These are phyloP conservation scores for Propithecus coquereli DNA, from an alignment of 2,113 vertebrate species.

Conservation along the genomic window DNA sequence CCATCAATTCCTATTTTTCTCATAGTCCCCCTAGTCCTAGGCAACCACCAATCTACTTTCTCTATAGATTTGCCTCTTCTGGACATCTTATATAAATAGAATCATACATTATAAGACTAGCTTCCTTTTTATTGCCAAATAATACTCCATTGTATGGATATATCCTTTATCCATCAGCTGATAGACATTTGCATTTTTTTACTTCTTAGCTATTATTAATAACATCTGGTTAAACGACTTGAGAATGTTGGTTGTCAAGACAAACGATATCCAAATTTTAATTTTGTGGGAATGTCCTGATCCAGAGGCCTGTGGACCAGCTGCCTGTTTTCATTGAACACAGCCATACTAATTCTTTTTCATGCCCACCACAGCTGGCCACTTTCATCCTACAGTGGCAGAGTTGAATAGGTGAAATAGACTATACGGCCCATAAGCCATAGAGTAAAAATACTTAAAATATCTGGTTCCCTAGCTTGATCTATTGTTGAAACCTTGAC, in stretches of 20 bases:
- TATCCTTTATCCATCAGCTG: not conserved
- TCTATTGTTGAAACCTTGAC: constrained; percentile 8
- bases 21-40: not conserved
- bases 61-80: not conserved
- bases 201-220: not conserved
- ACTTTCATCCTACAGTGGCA: not conserved
- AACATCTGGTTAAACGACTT: not conserved
- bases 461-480: not conserved
- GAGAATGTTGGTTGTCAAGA: not conserved
- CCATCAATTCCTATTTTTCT: not conserved
- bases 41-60: not conserved
- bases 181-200: not conserved
- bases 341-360: not conserved
- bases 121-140: not conserved
- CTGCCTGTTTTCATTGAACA: not conserved
- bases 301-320: not conserved
- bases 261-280: not conserved
- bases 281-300: not conserved
- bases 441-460: not conserved
- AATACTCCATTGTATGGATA: not conserved
- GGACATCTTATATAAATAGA: not conserved
- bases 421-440: not conserved
- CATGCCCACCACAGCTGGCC: not conserved
- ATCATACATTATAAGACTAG: not conserved
- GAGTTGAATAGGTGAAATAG: not conserved